A percentile compares a stretch with the other conserved stretches of the same genome.
These are phyloP conservation scores for Haplotaxodon microlepis DNA, from an alignment of 2,113 vertebrate species.

Conservation along the genomic window DNA sequence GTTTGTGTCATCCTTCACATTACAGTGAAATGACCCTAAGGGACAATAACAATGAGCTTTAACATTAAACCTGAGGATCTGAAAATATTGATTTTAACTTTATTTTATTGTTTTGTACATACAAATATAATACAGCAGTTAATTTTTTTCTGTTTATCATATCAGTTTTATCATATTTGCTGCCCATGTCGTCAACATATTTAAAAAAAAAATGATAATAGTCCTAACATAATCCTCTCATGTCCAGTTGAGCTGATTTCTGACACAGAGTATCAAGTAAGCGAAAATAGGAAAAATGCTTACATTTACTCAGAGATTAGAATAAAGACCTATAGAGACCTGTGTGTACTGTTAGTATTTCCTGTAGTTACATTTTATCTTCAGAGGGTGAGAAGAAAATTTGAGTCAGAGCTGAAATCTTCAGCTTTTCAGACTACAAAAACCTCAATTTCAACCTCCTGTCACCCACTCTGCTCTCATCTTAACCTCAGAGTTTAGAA, in stretches of 20 bases:
- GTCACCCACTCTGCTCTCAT: not conserved
- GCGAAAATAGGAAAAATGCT: not conserved
- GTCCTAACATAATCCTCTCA: not conserved
- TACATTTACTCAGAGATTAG: not conserved
- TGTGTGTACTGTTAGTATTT: not conserved
- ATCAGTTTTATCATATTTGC: not conserved
- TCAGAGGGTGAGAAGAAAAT: not conserved
- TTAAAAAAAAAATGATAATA: not conserved
- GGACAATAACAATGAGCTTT: not conserved
- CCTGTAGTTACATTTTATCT: not conserved
- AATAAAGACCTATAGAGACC: not conserved
- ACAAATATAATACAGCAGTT: not conserved
- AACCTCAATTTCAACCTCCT: not conserved
- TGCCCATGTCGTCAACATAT: not conserved
- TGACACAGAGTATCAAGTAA: not conserved
- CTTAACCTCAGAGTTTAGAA: not conserved
- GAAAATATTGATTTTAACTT: not conserved
- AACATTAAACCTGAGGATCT: not conserved
- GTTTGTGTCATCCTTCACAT: not conserved
- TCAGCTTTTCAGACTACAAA: not conserved
- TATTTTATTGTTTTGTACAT: not conserved
- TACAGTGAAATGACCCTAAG: not conserved
- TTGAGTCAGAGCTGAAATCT: not conserved
- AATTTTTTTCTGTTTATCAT: not conserved
- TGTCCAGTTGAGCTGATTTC: not conserved